Base-by-base conservation (phyloP, 2,797 vertebrate genomes). In the Platyrinchus mystaceus region DNA sequence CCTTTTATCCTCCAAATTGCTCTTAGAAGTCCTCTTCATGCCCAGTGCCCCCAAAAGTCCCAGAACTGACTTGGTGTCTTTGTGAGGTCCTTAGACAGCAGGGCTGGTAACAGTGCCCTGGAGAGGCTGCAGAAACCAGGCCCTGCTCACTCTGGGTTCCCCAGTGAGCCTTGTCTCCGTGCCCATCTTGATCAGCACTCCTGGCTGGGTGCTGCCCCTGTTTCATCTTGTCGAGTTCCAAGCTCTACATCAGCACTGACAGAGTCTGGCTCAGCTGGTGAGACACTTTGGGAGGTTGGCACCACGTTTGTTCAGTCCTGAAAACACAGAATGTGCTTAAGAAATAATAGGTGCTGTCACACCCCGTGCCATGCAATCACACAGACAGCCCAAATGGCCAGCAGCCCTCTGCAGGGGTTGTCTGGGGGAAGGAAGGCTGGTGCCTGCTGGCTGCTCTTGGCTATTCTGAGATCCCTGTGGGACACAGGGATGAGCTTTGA, bases 131-230 rank as follows among this genome's bases (percentile, higher is more conserved):
- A 78, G 68, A 24, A 50, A 63, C 28, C 59, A 68, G 19, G 41
- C 71, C 19, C 44, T 74, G 32, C 59, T 75, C 56, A 67, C 26
- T 24, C 59, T 69, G 77, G 30, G 9, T 19, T 70, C 70, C 85
- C 50, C 69, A 44, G 11, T 7, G 18, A 62, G 7, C 66, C 76
- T 56, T 94, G 93, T 94, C 66, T 60, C 83, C n/a, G 30, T 87
- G 85, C 93, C 85, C 78, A 87, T 93, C 90, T 90, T 87, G 94
- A 95, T 95, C 50, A 80, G 63, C 44, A 2, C 70, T 94, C 50
- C 90, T 73, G 76, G 49, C 70, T 78, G 43, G 53, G 18, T 93
- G 47, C 83, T 90, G 89, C 83, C 44, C 2, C 1, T 30, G 60
- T 86, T 92, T 89, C 67, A 63, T 69, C 68, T 92, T 53, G 5